These are phyloP conservation scores for Siniperca scherzeri DNA, from an alignment of 2,797 vertebrate species.

Conservation along the genomic window DNA sequence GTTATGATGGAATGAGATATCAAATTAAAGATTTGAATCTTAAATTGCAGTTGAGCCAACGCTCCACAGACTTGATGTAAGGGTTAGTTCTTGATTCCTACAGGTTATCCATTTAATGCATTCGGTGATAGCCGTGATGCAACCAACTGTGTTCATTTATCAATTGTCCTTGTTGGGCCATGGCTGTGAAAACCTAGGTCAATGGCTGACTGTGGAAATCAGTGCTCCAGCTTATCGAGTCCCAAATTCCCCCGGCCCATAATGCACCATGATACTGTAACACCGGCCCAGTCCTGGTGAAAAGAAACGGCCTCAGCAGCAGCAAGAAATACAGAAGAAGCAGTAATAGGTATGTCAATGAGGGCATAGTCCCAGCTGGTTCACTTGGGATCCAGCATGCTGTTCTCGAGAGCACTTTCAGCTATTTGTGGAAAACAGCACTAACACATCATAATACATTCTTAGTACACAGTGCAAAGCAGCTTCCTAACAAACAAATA, in stretches of 20 bases:
- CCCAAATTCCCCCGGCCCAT: slow-evolving; percentile 46
- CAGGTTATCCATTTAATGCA: slow-evolving; percentile 21
- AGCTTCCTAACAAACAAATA: slow-evolving; percentile 41
- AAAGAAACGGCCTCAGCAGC: slow-evolving; percentile 42
- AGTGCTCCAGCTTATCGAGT: slow-evolving; percentile 22
- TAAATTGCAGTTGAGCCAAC: slow-evolving; percentile 1
- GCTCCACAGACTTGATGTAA: neutral
- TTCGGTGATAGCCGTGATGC: neutral
- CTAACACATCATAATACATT: slow-evolving; percentile 38
- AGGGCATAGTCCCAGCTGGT: slow-evolving; percentile 39
- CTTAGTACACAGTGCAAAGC: slow-evolving; percentile 39
- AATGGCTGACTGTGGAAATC: slow-evolving; percentile 36
- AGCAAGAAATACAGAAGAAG: slow-evolving; percentile 39
- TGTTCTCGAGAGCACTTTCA: slow-evolving; percentile 51
- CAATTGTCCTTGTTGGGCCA: slow-evolving; percentile 18
- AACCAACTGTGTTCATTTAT: slow-evolving; percentile 22
- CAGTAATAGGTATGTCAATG: slow-evolving; percentile 64
- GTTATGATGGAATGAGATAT: slow-evolving; percentile 2
- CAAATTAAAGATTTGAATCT: slow-evolving; percentile 29
- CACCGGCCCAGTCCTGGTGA: slow-evolving; percentile 4
- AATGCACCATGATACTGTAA: slow-evolving; percentile 37
- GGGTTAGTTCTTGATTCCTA: slow-evolving; percentile 10
- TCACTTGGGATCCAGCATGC: slow-evolving; percentile 54
- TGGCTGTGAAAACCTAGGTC: slow-evolving; percentile 37
- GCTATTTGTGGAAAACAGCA: slow-evolving; percentile 54